phyloP scores from a whole-genome alignment of 2,113 vertebrate genomes.

The Eulemur macaco region DNA sequence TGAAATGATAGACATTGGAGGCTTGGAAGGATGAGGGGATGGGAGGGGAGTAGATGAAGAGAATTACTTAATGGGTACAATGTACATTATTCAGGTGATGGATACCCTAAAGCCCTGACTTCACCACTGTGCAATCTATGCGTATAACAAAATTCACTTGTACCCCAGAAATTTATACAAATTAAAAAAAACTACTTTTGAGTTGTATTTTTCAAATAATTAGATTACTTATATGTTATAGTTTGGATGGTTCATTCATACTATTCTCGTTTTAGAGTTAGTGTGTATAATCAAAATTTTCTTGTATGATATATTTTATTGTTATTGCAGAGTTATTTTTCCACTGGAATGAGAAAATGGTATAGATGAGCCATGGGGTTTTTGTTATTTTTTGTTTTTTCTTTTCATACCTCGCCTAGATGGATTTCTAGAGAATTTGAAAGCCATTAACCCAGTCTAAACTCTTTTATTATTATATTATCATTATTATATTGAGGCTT shows the following conservation, averaged over 20 bases:
- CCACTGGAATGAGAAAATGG: neutral
- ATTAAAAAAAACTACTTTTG: neutral
- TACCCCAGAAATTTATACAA: too few relatives aligned
- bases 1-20: too few relatives aligned
- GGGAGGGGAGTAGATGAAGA: too few relatives aligned
- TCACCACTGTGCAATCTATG: too few relatives aligned
- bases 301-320: neutral
- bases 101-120: too few relatives aligned
- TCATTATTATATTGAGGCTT: neutral
- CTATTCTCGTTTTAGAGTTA: neutral
- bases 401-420: neutral
- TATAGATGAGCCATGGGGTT: neutral
- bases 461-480: neutral
- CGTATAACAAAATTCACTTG: too few relatives aligned
- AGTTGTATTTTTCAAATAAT: neutral
- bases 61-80: too few relatives aligned
- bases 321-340: neutral
- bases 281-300: constrained; percentile 8
- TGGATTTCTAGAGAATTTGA: neutral
- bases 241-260: neutral
- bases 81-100: too few relatives aligned
- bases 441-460: neutral
- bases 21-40: too few relatives aligned
- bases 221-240: neutral
- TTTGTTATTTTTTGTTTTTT: neutral